Evolutionary conservation across 2,888 invertebrate genomes (phyloP), one percentile per base, ranked within the genome.

Genomic region (Apotomis turbidana): DNA sequence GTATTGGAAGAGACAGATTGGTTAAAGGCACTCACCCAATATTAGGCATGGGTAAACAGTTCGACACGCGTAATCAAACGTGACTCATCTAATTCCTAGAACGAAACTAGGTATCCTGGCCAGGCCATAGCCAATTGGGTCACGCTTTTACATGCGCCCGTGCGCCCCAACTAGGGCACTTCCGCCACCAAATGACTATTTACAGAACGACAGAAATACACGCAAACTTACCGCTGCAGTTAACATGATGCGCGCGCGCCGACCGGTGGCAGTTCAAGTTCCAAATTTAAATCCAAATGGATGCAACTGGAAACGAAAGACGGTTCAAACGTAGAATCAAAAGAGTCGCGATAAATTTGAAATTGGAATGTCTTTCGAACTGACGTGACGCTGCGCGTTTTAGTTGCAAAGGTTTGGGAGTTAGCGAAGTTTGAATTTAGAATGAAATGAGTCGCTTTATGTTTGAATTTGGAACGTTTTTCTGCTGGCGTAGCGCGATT

Each of bases 111-210:
- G 60, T 71, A 67, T 67, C 67, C 71, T 71, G 71, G 38, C 67
- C 54, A 66, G 66, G 66, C 71, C 60, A 46, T 38, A 44, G 70
- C 46, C 67, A 67, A 71, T 57, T 71, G 13, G 71, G 71, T 67
- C 67, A 71, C 27, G 36, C 55, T 55, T 71, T 67, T 66, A 67
- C 61, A 13, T 62, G 15, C 27, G 3, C 41, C 44, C 9, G 57
- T 13, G 12, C 41, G 38, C 10, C n/a, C 61, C 70, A 66, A 55
- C 54, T 66, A 46, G 55, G 62, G 41, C 77, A 77, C 81, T 82
- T 81, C 81, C 82, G 80, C 77, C 77, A 76, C 78, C 75, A 81
- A 82, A 79, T 76, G 75, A 75, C 79, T 81, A 81, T 82, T 80
- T 79, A 73, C 74, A 76, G 73, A 61, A 60, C 59, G 63, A 78